phyloP scores from a whole-genome alignment of 2,888 invertebrate genomes.

The Papilio gigon region DNA sequence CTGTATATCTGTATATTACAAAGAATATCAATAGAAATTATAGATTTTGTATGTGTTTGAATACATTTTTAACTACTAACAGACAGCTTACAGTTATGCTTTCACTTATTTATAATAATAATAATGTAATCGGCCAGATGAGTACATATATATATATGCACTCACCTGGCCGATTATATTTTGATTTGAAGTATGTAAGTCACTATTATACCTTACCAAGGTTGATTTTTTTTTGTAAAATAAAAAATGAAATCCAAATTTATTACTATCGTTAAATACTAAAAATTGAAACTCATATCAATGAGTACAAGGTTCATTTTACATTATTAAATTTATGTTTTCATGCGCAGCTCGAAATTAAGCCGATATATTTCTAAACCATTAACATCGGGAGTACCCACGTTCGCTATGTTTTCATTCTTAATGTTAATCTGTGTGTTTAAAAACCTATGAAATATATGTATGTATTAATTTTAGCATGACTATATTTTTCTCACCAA shows the following conservation, averaged over 20 bases:
- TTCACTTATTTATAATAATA: no score
- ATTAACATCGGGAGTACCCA: constrained; percentile 41
- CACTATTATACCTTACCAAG: constrained; percentile 24
- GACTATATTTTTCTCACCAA: not conserved
- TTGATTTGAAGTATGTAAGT: no score
- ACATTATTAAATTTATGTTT: constrained; percentile 20
- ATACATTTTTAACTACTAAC: no score
- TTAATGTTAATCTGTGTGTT: constrained; percentile 22
- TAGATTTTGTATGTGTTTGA: no score
- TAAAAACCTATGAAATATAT: constrained; percentile 1
- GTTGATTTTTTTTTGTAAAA: constrained; percentile 34
- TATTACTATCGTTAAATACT: not conserved
- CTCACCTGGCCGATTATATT: no score
- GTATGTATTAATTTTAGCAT: not conserved
- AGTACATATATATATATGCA: no score
- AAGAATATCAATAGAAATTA: no score
- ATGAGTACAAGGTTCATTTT: constrained; percentile 10
- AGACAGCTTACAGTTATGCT: no score
- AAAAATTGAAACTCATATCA: not conserved
- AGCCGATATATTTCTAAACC: constrained; percentile 45
- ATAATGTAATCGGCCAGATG: no score
- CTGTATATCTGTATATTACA: no score
- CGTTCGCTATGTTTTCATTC: constrained; percentile 39
- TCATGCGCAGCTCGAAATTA: constrained; percentile 38
- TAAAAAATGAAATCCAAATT: constrained; percentile 36